Conservation (phyloP, 2,797 vertebrate species). For the Eulemur mongoz region DNA sequence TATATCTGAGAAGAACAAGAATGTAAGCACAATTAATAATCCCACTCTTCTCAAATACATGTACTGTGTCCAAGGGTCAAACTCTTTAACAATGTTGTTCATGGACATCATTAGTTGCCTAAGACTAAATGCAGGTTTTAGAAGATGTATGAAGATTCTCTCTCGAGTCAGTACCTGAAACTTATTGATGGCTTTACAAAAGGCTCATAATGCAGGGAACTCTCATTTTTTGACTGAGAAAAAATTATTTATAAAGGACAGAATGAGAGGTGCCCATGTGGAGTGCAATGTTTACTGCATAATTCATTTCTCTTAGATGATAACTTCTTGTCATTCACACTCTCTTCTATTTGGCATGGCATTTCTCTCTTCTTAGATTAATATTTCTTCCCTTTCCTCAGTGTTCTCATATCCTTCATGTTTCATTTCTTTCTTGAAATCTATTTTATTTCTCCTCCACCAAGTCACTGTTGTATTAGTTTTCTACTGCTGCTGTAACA, state of each 20-base stretch:
- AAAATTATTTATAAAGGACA: not conserved
- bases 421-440: not conserved
- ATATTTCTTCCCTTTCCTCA: not conserved
- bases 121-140: not conserved
- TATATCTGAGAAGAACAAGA: not conserved
- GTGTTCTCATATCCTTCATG: not conserved
- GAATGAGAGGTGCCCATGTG: not conserved
- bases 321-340: not conserved
- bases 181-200: not conserved
- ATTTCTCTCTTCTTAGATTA: not conserved
- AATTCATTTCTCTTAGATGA: not conserved
- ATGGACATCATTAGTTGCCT: not conserved
- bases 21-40: not conserved
- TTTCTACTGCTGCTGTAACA: not conserved
- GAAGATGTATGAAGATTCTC: not conserved
- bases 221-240: not conserved
- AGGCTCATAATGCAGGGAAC: not conserved
- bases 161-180: not conserved
- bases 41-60: not conserved
- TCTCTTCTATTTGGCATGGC: not conserved
- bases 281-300: not conserved
- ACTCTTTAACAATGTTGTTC: not conserved
- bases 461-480: not conserved
- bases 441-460: conserved; percentile 7
- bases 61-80: not conserved